A percentile compares a stretch with the other conserved stretches of the same genome.
These are phyloP conservation scores for Megalops atlanticus DNA, from an alignment of 2,113 vertebrate genomes.

Conservation along the genomic window DNA sequence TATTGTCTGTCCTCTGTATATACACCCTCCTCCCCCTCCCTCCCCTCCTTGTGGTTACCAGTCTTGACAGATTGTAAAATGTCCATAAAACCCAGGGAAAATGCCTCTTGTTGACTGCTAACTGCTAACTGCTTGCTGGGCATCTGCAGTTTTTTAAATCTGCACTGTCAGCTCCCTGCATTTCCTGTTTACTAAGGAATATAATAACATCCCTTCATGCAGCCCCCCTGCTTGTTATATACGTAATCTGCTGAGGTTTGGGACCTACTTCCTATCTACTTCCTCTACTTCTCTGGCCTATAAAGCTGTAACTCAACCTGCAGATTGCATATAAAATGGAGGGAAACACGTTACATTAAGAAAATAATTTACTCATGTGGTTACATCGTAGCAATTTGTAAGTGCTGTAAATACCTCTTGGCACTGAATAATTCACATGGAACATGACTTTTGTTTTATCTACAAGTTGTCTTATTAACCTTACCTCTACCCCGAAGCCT, in stretches of 20 bases:
- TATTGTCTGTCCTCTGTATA: not conserved
- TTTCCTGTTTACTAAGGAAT: not conserved
- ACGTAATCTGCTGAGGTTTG: constrained; percentile 19
- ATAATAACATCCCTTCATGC: not conserved
- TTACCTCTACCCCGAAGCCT: not conserved
- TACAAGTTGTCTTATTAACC: not conserved
- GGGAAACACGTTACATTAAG: constrained; percentile 1
- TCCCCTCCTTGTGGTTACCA: not conserved
- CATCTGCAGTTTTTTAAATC: not conserved
- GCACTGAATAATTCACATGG: not conserved
- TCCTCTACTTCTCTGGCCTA: not conserved
- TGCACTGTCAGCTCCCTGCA: constrained; percentile 2
- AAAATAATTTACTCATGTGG: not conserved
- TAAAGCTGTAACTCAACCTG: not conserved
- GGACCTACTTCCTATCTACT: not conserved
- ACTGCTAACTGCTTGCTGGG: not conserved
- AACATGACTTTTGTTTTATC: not conserved
- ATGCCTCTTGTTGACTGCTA: not conserved
- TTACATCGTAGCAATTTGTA: not conserved
- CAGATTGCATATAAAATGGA: constrained; percentile 24
- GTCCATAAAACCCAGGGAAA: not conserved
- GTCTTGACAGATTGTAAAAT: not conserved
- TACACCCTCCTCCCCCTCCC: too few species aligned
- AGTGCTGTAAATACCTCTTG: not conserved
- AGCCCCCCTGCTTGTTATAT: constrained; percentile 17